A percentile compares a stretch with the other conserved stretches of the same genome.
These are phyloP conservation scores for Metallyticus violacea DNA, from an alignment of 2,888 invertebrate genomes.

Conservation along the genomic window DNA sequence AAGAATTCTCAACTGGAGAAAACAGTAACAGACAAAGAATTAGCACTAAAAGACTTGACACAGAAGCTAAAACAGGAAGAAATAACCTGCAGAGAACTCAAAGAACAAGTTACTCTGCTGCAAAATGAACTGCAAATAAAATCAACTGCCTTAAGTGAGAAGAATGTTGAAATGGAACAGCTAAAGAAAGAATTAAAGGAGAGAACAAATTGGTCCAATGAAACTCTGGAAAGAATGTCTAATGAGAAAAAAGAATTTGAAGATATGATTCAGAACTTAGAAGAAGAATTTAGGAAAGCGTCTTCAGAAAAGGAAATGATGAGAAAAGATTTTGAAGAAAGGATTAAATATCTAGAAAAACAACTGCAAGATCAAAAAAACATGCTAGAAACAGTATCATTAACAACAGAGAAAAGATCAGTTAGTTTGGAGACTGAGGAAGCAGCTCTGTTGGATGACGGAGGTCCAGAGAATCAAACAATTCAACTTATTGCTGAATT, in stretches of 20 bases:
- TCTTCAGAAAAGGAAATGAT: neutral
- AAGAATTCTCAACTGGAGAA: neutral
- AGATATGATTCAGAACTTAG: neutral
- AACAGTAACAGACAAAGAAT: too few species aligned
- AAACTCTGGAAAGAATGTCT: neutral
- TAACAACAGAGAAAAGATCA: neutral
- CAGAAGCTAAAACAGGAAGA: neutral
- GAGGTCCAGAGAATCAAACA: neutral
- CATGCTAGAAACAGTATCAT: neutral
- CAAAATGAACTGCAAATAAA: conserved; percentile 1
- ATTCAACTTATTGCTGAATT: neutral
- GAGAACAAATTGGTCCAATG: neutral
- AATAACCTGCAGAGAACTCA: neutral
- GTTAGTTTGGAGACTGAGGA: neutral
- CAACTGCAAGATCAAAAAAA: neutral
- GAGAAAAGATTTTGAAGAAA: neutral
- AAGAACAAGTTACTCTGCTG: neutral
- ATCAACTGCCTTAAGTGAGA: neutral
- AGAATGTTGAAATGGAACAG: neutral
- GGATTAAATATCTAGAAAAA: neutral
- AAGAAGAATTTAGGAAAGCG: neutral
- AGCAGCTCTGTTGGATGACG: neutral
- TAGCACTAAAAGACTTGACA: too few species aligned
- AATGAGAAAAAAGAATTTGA: neutral
- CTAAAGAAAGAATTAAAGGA: neutral